Evolutionary conservation across 2,113 vertebrate species (phyloP), one percentile per base, ranked within the genome.

Genomic region (Larimichthys polyactis): DNA sequence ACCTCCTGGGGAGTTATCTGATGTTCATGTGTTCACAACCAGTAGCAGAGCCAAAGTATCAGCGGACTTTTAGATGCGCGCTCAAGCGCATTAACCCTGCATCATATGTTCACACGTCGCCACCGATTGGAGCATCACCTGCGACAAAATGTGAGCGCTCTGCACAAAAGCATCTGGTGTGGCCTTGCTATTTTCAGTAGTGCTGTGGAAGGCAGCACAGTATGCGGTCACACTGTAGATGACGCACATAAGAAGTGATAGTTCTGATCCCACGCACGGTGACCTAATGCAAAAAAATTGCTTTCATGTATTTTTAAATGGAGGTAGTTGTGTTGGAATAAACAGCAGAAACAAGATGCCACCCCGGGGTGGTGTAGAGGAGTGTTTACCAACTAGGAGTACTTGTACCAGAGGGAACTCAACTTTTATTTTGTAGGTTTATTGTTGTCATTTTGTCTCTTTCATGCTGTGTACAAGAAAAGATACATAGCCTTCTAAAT

Each of bases 181-280:
- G 68, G 10, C 22, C 5, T n/a, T 9, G 75, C 66, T 64, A 79
- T 82, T 79, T 64, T 79, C 67, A 70, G 74, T 51, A 51, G 11
- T 14, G 29, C 36, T 4, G 32, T 59, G 52, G 43, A 36, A 22
- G 24, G 48, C 36, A n/a, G 43, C 32, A 20, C 55, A 1, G 55
- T 55, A 19, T 24, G 29, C 5, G 57, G 20, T 57, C 57, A 55
- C 1, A 9, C 40, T 55, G 68, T 69, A 15, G 59, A 60, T 79
- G 71, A 65, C 19, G 14, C 44, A 64, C 15, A 27, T 12, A 27
- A 57, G 29, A 63, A 14, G 44, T 22, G 17, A 12, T 4, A 8
- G 19, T 43, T 46, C 15, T 62, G 44, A 79, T 54, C 57, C 19
- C 29, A 54, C 22, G 43, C 4, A 1, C 0, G 0, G 12, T n/a